Evolutionary conservation across 2,797 vertebrate species (phyloP), one percentile per base, ranked within the genome.

Genomic region (Sorex maritimensis): DNA sequence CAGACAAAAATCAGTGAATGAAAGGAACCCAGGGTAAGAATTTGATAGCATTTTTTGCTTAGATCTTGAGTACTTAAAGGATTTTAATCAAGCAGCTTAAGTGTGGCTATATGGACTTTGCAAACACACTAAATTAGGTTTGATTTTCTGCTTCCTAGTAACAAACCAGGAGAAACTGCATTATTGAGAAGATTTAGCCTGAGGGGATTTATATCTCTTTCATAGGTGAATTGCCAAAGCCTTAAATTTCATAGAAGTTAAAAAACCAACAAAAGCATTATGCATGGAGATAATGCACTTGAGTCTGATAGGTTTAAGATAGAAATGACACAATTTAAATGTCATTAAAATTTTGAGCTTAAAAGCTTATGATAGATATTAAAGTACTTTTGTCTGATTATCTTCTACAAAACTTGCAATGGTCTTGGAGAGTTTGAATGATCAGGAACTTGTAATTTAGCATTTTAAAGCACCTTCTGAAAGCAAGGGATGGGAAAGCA

Each of bases 41-140:
- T 93, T 88, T 91, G 38, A 13, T 82, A 78, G 82, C 15, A 14
- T 23, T 92, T 96, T 90, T 52, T 61, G 44, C 77, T 93, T 44
- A 26, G 12, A 81, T 90, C 58, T 86, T 90, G 79, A 92, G 71
- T 94, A 91, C 88, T 81, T 95, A 95, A 90, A 82, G 84, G 84
- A 90, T 94, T 96, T 95, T 93, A 93, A 93, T 90, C 87, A 93
- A 91, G 81, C 1, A 0, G 55, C 67, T 82, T 96, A 85, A 44
- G 81, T 92, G 82, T 79, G 88, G 46, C 82, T 94, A 41, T 92
- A 85, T 87, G 90, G 82, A 46, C 84, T 95, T 79, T 81, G 79
- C 73, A 96, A 95, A 94, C 82, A 94, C 46, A 80, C 74, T 77
- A 94, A 96, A 96, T 94, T 92, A 91, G 55, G 72, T 92, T 91